Conservation (phyloP, 2,888 invertebrate species). For the Melanostoma mellinum region DNA sequence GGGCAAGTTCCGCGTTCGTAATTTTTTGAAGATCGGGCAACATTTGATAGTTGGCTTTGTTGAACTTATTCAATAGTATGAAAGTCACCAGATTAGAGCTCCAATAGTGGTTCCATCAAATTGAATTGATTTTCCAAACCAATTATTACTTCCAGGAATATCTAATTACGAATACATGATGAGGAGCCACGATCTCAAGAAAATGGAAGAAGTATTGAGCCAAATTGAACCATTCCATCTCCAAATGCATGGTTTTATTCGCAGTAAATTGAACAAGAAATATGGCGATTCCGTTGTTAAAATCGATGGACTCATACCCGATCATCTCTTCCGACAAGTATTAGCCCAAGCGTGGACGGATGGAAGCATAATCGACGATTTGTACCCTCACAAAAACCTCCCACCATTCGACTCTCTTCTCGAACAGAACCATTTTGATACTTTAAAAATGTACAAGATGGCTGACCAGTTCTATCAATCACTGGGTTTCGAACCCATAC, state of each 20-base stretch:
- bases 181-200: slow-evolving; percentile 72
- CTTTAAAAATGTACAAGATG: not conserved
- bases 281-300: slow-evolving; percentile 1
- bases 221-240: slow-evolving; percentile 89
- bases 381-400: not conserved
- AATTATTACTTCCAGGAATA: not conserved
- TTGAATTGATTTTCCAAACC: too few species aligned
- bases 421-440: not conserved
- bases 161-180: not conserved
- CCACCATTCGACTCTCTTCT: not conserved
- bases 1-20: too few species aligned
- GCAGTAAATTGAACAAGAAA: slow-evolving; percentile 83
- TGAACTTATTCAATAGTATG: too few species aligned
- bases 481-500: slow-evolving; percentile 4
- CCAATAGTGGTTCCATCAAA: too few species aligned
- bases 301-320: slow-evolving; percentile 13
- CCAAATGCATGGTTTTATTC: slow-evolving; percentile 89
- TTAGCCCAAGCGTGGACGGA: not conserved
- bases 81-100: too few species aligned
- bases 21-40: too few species aligned
- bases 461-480: not conserved
- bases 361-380: not conserved
- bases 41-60: too few species aligned
- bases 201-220: slow-evolving; percentile 86
- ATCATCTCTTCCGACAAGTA: slow-evolving; percentile 15